Base-by-base conservation (phyloP, 2,797 vertebrate genomes). In the Sebastes umbrosus region DNA sequence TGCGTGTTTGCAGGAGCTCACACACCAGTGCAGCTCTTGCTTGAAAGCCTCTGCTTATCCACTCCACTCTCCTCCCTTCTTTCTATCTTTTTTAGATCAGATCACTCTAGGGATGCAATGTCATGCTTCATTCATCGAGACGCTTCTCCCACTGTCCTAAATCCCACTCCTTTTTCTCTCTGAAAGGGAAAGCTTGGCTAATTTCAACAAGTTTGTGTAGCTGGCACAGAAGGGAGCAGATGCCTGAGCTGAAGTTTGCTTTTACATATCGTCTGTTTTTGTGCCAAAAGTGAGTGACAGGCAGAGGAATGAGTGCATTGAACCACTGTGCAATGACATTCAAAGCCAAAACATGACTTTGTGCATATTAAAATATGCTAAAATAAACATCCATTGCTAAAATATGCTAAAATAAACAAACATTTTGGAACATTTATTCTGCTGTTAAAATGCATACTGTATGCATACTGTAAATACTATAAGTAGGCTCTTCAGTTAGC, bases 71-170 rank as follows among this genome's bases (percentile, higher is more conserved):
- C 77, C 81, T 90, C 83, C 81, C 66, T 75, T 78, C 84, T 80
- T 84, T 75, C 68, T 73, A 68, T 82, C 75, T 77, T 91, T 92
- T 93, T 90, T 88, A 88, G 85, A 91, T 91, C 88, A 85, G 63
- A 80, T 88, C 80, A 79, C 93, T 87, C 90, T 46, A 71, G 92
- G 90, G 91, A 88, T 75, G 86, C 78, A 43, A 85, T 90, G 90
- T 91, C 92, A 90, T 86, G 90, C 89, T 94, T 91, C 88, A 90
- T 92, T 94, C 89, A 92, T 87, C 60, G n/a, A 80, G 73, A 82
- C 29, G 73, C 79, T 62, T 88, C 84, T 86, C 84, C 73, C 69
- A 43, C 73, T 77, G 73, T 91, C 85, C 90, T 89, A 86, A 94
- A 89, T 90, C 90, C 76, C 77, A 62, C 55, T 57, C n/a, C 29